Conservation (phyloP, 2,113 vertebrate species). For the Peromyscus californicus region DNA sequence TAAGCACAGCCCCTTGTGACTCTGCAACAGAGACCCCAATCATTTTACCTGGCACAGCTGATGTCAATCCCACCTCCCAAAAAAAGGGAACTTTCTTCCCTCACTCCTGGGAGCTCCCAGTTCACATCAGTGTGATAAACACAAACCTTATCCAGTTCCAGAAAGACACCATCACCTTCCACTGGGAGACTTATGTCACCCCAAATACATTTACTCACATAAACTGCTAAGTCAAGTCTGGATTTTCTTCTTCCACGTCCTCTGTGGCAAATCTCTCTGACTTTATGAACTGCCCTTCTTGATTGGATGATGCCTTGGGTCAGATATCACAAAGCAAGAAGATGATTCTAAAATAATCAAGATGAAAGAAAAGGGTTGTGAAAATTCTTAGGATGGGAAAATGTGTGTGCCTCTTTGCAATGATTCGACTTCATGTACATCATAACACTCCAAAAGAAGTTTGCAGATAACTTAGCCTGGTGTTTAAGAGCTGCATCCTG, state of each 20-base stretch:
- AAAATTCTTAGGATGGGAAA: not conserved
- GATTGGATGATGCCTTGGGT: not conserved
- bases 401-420: accelerated
- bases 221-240: not conserved
- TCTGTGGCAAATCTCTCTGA: not conserved
- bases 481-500: not conserved
- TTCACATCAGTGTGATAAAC: not conserved
- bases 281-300: not conserved
- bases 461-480: accelerated
- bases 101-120: not conserved
- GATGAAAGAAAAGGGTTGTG: not conserved
- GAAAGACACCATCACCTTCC: not conserved
- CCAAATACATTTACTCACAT: not conserved
- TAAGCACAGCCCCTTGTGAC: not conserved
- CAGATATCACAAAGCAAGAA: not conserved
- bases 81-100: not conserved
- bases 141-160: not conserved
- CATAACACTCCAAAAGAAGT: accelerated
- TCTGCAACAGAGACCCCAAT: not conserved
- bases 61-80: no score
- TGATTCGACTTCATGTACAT: accelerated
- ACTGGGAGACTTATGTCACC: not conserved
- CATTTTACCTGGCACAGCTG: not conserved
- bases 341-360: not conserved
- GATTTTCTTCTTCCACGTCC: not conserved